These are phyloP conservation scores for Echinometra lucunter DNA, from an alignment of 53 echinoderm and acorn worm species.

Conservation along the genomic window DNA sequence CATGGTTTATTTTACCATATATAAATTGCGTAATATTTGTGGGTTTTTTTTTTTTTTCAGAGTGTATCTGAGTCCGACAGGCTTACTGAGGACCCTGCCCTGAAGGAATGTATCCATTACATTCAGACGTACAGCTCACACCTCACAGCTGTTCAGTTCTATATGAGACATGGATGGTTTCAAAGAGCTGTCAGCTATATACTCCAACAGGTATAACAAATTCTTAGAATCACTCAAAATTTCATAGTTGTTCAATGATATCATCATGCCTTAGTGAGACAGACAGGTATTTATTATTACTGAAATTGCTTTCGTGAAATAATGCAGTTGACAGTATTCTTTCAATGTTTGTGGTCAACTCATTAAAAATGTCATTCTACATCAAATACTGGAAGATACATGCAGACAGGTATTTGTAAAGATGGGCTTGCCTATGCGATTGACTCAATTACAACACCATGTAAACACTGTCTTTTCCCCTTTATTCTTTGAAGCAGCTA, in stretches of 20 bases:
- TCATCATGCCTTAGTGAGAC: no score
- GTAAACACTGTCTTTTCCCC: no score
- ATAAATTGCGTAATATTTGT: neutral
- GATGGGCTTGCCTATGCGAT: no score
- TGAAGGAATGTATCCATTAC: slow-evolving; percentile 84
- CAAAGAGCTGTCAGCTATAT: slow-evolving; percentile 81
- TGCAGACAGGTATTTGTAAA: no score
- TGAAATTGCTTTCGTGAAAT: no score
- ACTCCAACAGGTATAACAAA: slow-evolving; percentile 76
- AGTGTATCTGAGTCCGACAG: slow-evolving; percentile 47
- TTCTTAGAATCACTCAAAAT: neutral
- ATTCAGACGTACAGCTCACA: slow-evolving; percentile 89
- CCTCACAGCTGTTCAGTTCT: slow-evolving; percentile 85
- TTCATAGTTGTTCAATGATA: neutral
- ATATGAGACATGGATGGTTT: slow-evolving; percentile 74
- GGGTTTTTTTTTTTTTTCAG: neutral
- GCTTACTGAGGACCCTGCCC: slow-evolving; percentile 70
- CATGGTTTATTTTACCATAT: neutral
- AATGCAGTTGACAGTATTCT: no score
- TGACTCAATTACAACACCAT: neutral
- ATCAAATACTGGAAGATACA: no score
- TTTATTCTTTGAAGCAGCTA: neutral
- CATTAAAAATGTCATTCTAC: no score
- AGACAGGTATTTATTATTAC: no score
- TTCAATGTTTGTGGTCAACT: no score